Base-by-base conservation (phyloP, 2,113 vertebrate species). In the Miniopterus natalensis region DNA sequence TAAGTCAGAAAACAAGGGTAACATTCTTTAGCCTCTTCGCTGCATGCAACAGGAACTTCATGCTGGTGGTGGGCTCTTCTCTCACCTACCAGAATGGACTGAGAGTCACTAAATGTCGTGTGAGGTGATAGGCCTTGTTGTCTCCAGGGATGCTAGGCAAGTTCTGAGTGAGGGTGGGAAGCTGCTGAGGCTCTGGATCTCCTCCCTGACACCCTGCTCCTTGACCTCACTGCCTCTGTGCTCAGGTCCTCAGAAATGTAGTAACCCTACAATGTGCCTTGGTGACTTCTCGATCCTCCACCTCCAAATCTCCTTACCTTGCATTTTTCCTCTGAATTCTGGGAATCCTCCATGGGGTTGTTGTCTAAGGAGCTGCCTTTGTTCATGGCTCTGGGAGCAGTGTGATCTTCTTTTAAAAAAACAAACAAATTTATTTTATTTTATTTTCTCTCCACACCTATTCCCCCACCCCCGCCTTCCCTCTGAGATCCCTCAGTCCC, bases 291-390 rank as follows among this genome's bases (percentile, higher is more conserved):
- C 36, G 57, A 8, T 25, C 10, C 36, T 70, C 45, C 36, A 11
- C 11, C 12, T 45, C 2, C 15, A 81, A 40, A 11, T 77, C 20
- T 59, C 36, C 42, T 96, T 14, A 97, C 93, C 96, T 95, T 27
- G 23, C 9, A 49, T 36, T 23, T 71, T 31, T 66, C 36, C 23
- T 84, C 20, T 84, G 23, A 45, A 29, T 68, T 91, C 59, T 61
- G 59, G 59, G 59, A 61, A 23, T 27, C 14, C 17, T 47, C 42
- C n/a, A 3, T 8, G 2, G 40, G 5, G 2, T 1, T 63, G 14
- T 27, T 75, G 14, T 12, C 21, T n/a, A 20, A 53, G 79, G 23
- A 47, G 5, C 4, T 31, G 18, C 6, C 47, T 68, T 1, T 55
- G 11, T 61, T 42, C 90, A 92, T 89, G 66, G 42, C 8, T 8